A percentile compares a stretch with the other conserved stretches of the same genome.
Conservation (phyloP, 2,888 invertebrate species). For the Microdon myrmicae region DNA sequence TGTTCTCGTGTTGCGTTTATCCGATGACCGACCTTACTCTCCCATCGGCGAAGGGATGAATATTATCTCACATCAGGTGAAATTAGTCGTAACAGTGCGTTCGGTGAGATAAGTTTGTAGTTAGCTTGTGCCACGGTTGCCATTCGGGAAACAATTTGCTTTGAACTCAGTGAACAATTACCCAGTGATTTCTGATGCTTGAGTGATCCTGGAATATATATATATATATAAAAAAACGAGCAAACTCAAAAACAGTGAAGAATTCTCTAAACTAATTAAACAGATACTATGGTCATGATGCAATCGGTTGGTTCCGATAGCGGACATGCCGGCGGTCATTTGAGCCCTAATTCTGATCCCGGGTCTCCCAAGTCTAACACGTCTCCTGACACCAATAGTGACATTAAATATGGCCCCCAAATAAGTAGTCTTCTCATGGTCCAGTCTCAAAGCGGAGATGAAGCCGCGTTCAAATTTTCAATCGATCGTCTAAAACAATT, state of each 20-base stretch:
- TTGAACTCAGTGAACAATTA: conserved; percentile 18
- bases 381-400: conserved; percentile 56
- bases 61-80: conserved; percentile 38
- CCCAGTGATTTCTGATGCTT: neutral
- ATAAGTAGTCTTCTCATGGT: conserved; percentile 42
- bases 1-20: conserved; percentile 19
- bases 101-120: conserved; percentile 31
- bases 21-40: no score
- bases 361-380: conserved; percentile 66
- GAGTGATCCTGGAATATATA: conserved; percentile 14
- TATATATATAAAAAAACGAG: conserved; percentile 2
- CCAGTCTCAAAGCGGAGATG: conserved; percentile 29
- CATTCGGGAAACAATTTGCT: conserved; percentile 16
- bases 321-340: conserved; percentile 58
- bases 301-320: conserved; percentile 61
- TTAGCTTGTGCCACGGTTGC: neutral
- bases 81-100: conserved; percentile 46
- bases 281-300: conserved; percentile 65
- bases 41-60: conserved; percentile 43
- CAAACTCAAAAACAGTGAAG: conserved; percentile 12
- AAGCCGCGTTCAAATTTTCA: conserved; percentile 58
- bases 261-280: conserved; percentile 1
- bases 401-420: conserved; percentile 22
- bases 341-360: conserved; percentile 66
- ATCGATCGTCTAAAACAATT: conserved; percentile 66